Evolutionary conservation across 2,797 vertebrate genomes (phyloP).

Genomic region (Pseudochromis fuscus): DNA sequence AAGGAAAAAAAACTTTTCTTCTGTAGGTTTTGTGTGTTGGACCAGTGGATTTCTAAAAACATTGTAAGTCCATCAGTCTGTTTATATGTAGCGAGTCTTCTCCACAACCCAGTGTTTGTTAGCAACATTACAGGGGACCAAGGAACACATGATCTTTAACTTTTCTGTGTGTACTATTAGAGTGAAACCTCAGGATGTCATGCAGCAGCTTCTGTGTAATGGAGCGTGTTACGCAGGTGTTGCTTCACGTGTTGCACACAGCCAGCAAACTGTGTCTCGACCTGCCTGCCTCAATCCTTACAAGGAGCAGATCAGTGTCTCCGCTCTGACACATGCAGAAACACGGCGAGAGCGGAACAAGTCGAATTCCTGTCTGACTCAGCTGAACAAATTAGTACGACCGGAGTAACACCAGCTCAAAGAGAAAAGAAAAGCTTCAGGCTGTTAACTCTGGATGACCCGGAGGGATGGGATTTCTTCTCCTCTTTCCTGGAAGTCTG

Average conservation of each 20-base stretch:
- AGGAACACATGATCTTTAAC: too few species aligned
- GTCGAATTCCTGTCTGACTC: conserved; percentile 71
- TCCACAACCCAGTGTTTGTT: too few species aligned
- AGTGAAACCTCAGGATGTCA: background rate
- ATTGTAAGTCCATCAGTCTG: too few species aligned
- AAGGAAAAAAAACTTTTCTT: too few species aligned
- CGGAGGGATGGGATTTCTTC: background rate
- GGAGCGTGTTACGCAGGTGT: conserved; percentile 42
- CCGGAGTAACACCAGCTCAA: conserved; percentile 30
- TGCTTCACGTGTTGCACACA: conserved; percentile 58
- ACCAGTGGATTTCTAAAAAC: too few species aligned
- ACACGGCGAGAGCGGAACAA: conserved; percentile 44
- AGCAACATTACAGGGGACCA: too few species aligned
- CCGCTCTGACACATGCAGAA: conserved; percentile 56
- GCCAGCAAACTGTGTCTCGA: conserved; percentile 55
- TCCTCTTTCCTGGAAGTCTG: conserved; percentile 8
- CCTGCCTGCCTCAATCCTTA: conserved; percentile 70
- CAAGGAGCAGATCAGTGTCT: conserved; percentile 51
- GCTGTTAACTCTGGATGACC: conserved; percentile 31
- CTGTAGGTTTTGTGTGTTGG: background rate
- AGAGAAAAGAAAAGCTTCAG: background rate
- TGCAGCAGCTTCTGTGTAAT: conserved; percentile 28
- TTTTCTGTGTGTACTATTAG: background rate
- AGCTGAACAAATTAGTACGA: conserved; percentile 52
- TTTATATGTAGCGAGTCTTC: too few species aligned